phyloP scores from a whole-genome alignment of 2,888 invertebrate species.

The Diplolepis rosae region DNA sequence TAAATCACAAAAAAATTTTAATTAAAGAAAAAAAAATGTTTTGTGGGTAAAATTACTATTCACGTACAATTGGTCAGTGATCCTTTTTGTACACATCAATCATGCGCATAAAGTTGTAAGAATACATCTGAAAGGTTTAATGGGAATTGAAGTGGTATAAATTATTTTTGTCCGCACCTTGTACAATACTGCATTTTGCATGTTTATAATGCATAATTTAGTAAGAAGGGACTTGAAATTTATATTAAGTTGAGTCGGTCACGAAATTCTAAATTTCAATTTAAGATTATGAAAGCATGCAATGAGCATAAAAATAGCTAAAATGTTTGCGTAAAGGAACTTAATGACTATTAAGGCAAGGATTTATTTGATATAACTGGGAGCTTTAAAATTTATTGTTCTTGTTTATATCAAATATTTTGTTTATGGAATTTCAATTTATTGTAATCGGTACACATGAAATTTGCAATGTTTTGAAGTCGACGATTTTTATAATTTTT shows the following conservation, averaged over 20 bases:
- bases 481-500: too few species aligned
- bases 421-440: too few species aligned
- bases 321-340: not conserved
- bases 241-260: constrained; percentile 2
- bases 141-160: constrained; percentile 5
- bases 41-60: too few species aligned
- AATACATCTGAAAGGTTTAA: too few species aligned
- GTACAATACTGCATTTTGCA: constrained; percentile 4
- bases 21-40: too few species aligned
- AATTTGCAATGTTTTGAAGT: too few species aligned
- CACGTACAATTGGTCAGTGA: too few species aligned
- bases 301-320: not conserved
- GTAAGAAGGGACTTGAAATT: not conserved
- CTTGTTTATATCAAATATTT: not conserved
- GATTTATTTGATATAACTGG: not conserved
- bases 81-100: too few species aligned
- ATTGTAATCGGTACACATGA: too few species aligned
- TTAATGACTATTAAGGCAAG: not conserved
- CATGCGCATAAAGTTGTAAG: too few species aligned
- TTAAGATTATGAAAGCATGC: not conserved
- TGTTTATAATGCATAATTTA: constrained; percentile 7
- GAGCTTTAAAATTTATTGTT: not conserved
- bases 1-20: too few species aligned
- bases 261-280: constrained; percentile 13
- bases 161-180: constrained; percentile 1